phyloP scores from a whole-genome alignment of 53 echinoderm and acorn worm species.

The Patiria pectinifera region DNA sequence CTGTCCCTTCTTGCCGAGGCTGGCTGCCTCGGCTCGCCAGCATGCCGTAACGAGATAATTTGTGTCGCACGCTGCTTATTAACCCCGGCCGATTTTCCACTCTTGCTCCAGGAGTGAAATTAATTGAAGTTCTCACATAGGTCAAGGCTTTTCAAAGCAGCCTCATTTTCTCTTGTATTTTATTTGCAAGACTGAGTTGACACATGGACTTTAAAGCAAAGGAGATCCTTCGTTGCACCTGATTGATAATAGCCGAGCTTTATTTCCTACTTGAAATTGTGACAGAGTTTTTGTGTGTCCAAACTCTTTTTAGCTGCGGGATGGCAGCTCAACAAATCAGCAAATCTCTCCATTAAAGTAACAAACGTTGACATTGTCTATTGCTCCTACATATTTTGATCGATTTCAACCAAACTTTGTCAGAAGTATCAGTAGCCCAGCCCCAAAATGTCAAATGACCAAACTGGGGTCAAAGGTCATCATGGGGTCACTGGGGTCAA shows the following conservation, averaged over 20 bases:
- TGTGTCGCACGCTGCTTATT: conserved; percentile 47
- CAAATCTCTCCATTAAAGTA: no score
- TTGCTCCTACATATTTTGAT: no score
- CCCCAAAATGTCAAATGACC: no score
- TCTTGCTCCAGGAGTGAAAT: conserved; percentile 35
- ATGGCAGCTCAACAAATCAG: no score
- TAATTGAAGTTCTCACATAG: conserved; percentile 38
- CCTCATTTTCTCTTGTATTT: not conserved
- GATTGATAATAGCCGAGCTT: not conserved
- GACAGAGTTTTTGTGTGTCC: no score
- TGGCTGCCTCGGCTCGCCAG: not conserved
- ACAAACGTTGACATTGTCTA: no score
- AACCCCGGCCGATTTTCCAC: conserved; percentile 33
- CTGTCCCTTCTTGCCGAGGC: not conserved
- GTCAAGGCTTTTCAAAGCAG: conserved; percentile 27
- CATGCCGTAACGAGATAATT: conserved; percentile 47
- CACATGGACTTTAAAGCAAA: not conserved
- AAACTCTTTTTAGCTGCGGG: no score
- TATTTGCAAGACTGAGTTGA: not conserved
- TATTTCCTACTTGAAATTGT: no score
- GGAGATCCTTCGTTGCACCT: not conserved
- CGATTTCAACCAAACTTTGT: no score
- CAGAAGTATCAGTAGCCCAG: no score
- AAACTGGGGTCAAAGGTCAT: no score
- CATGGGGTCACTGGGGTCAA: no score